Base-by-base conservation (phyloP, 2,113 vertebrate genomes). In the Pelobates fuscus region DNA sequence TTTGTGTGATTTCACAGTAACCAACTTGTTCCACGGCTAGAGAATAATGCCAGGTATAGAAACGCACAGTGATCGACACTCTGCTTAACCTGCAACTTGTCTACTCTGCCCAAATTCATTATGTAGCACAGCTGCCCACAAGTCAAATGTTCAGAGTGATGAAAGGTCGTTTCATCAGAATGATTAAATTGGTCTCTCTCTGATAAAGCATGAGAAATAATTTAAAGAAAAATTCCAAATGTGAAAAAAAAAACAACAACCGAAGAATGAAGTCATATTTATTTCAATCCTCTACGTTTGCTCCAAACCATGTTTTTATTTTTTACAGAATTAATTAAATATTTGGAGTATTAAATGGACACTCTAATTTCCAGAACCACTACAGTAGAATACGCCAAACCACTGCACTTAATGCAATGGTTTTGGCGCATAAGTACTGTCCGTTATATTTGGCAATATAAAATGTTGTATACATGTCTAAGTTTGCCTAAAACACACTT, bases 211-310 rank as follows among this genome's bases (percentile, higher is more conserved):
- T 20, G 70, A 77, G 14, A 14, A 0, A 58, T 2, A 1, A 0
- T 2, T 2, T 0, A 1, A 49, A 2, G 8, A 29, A 30, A 29
- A 26, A 78, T 0, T 27, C 6, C 0, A 0, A 20, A 1, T 0
- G 0, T 0, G 4, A 8, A 6, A n/a, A 17, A 7, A 20, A 0
- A 0, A 0, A n/a, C 2, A n/a, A n/a, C n/a, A n/a, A n/a, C n/a
- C n/a, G n/a, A n/a, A n/a, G n/a, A n/a, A n/a, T n/a, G n/a, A n/a
- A n/a, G n/a, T n/a, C n/a, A n/a, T n/a, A n/a, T n/a, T n/a, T n/a
- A n/a, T n/a, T n/a, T n/a, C n/a, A n/a, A n/a, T n/a, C n/a, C n/a
- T n/a, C n/a, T n/a, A n/a, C n/a, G n/a, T n/a, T n/a, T n/a, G n/a
- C n/a, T n/a, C n/a, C n/a, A n/a, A n/a, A n/a, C n/a, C n/a, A n/a